Conservation (phyloP, 2,888 invertebrate genomes). For the Athalia circularis region DNA sequence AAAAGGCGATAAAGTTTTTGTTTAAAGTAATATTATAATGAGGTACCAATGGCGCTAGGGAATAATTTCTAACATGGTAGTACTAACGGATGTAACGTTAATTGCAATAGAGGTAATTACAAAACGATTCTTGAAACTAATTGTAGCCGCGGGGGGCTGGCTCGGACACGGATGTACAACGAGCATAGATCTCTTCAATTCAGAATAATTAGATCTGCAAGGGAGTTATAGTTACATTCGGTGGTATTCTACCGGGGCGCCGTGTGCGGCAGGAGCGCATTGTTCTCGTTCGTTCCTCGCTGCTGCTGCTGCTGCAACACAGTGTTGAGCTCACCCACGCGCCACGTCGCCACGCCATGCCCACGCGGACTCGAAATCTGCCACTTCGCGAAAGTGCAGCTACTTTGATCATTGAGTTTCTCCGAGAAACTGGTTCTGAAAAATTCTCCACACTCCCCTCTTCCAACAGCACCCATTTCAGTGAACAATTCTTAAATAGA, state of each 20-base stretch:
- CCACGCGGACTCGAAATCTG: slow-evolving; percentile 6
- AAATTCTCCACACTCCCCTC: background rate
- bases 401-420: slow-evolving; percentile 15
- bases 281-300: slow-evolving; percentile 10
- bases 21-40: no score
- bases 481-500: slow-evolving; percentile 11
- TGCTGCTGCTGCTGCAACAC: background rate
- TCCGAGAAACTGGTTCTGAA: slow-evolving; percentile 25
- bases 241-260: background rate
- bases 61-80: no score
- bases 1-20: no score
- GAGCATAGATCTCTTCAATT: slow-evolving; percentile 36
- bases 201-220: slow-evolving; percentile 33
- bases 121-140: slow-evolving; percentile 33
- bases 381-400: slow-evolving; percentile 19
- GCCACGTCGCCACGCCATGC: no score
- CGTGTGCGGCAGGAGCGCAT: background rate
- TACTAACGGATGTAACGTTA: slow-evolving; percentile 17
- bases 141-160: slow-evolving; percentile 23
- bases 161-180: slow-evolving; percentile 39
- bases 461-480: background rate
- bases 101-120: slow-evolving; percentile 38
- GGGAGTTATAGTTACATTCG: slow-evolving; percentile 4
- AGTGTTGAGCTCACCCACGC: slow-evolving; percentile 9
- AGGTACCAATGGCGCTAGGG: no score